Conservation (phyloP, 2,888 invertebrate species). For the Uloborus plumipes region DNA sequence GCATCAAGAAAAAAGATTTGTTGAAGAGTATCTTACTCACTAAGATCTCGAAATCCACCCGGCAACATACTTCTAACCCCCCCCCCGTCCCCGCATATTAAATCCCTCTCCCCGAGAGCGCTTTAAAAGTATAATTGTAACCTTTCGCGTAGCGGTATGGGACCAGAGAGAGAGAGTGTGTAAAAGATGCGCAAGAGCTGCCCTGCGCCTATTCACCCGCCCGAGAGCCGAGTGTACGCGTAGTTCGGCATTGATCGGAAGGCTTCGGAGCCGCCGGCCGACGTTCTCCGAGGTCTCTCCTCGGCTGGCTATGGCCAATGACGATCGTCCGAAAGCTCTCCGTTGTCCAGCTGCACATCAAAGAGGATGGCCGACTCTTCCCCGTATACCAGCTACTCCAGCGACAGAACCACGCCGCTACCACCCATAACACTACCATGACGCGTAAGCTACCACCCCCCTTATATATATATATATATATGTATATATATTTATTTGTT, state of each 20-base stretch:
- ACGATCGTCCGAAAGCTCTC: conserved; percentile 62
- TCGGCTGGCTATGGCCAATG: conserved; percentile 61
- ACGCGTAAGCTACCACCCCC: conserved; percentile 55
- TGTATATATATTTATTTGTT: neutral
- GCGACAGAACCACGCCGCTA: conserved; percentile 21
- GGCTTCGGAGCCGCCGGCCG: conserved; percentile 42
- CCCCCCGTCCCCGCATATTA: too few species aligned
- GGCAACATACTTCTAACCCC: too few species aligned
- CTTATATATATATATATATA: too few species aligned
- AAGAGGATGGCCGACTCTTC: conserved; percentile 60
- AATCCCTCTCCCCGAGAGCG: neutral
- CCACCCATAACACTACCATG: conserved; percentile 34
- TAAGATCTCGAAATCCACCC: too few species aligned
- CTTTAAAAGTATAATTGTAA: conserved; percentile 7
- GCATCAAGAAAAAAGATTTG: too few species aligned
- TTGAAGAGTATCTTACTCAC: too few species aligned
- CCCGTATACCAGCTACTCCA: conserved; percentile 63
- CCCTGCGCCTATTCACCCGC: conserved; percentile 43
- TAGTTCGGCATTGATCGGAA: conserved; percentile 51
- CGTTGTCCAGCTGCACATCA: conserved; percentile 63
- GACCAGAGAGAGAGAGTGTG: neutral
- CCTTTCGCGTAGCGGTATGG: conserved; percentile 7
- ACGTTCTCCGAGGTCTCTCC: conserved; percentile 31
- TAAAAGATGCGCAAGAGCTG: conserved; percentile 19
- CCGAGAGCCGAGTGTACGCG: conserved; percentile 27